Conservation (phyloP, 2,888 invertebrate genomes). For the Xanthia togata region DNA sequence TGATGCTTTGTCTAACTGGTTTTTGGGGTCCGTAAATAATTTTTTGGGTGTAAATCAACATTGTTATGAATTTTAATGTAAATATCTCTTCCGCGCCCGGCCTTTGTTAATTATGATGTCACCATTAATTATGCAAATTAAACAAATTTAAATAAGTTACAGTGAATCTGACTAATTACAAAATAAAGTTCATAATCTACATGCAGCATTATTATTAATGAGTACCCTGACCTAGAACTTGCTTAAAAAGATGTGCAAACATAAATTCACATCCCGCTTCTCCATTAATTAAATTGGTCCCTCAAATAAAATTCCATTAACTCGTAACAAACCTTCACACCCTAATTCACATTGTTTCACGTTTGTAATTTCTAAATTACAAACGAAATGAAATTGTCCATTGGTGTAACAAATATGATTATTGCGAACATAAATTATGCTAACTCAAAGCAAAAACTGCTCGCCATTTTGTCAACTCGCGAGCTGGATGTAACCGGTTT, state of each 20-base stretch:
- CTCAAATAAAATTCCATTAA: constrained; percentile 19
- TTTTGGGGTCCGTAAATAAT: constrained; percentile 42
- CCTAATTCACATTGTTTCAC: too few relatives aligned
- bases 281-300: constrained; percentile 7
- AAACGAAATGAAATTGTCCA: constrained; percentile 61
- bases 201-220: constrained; percentile 8
- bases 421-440: constrained; percentile 71
- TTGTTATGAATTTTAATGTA: constrained; percentile 45
- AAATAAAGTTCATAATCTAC: constrained; percentile 3
- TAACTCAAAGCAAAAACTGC: constrained; percentile 59
- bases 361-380: constrained; percentile 54
- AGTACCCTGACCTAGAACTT: not conserved
- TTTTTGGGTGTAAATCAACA: constrained; percentile 34
- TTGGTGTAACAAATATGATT: constrained; percentile 66
- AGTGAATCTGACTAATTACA: not conserved
- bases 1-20: constrained; percentile 43
- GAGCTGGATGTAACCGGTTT: constrained; percentile 31
- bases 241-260: not conserved
- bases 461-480: constrained; percentile 41
- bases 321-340: constrained; percentile 8
- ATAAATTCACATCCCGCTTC: not conserved
- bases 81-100: constrained; percentile 7
- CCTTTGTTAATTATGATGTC: constrained; percentile 9
- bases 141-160: constrained; percentile 1
- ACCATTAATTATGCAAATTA: constrained; percentile 27